Base-by-base conservation (phyloP, 2,888 invertebrate genomes). In the Caenorhabditis sp. region DNA sequence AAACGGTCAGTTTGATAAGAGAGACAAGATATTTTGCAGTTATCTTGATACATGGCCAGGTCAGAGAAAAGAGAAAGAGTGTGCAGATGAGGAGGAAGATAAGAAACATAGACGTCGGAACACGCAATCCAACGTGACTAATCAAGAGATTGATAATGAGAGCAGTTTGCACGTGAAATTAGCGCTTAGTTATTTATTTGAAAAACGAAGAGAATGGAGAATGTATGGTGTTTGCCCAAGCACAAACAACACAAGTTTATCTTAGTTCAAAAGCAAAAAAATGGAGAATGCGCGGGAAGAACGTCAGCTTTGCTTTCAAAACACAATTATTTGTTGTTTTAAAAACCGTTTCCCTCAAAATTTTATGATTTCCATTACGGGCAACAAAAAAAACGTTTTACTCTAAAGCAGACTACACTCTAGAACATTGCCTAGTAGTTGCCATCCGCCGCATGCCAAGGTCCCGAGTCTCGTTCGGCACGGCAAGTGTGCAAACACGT, bases 1-100 rank as follows among this genome's bases (percentile, higher is more conserved):
- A 74, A 60, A 40, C 67, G 76, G 76, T 76, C 76, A 76, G 15
- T 60, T 60, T 67, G 76, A 76, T 76, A 67, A 76, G 65, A 67
- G 67, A 67, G 74, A 61, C 74, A 74, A 37, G 37, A 51, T 37
- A 60, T 64, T 72, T 53, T 62, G 11, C 62, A 20, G 53, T 67
- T 76, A 76, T 76, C 67, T 58, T 51, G 65, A 67, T 67, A 64
- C 26, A 24, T 35, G 55, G 64, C 50, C 58, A 56, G 44, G 35
- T 60, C 61, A 22, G 50, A 20, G 47, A 47, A 47, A 18, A 5
- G 9, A 18, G 9, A 13, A 5, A 13, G 53, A 32, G 40, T 47
- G 55, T 44, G 44, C 44, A 26, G 32, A 28, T 5, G 4, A n/a
- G 6, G 24, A 35, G 15, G 47, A 24, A 50, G 56, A 40, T 13